Base-by-base conservation (phyloP, 2,113 vertebrate genomes). In the Chaetorhynchus papuensis region DNA sequence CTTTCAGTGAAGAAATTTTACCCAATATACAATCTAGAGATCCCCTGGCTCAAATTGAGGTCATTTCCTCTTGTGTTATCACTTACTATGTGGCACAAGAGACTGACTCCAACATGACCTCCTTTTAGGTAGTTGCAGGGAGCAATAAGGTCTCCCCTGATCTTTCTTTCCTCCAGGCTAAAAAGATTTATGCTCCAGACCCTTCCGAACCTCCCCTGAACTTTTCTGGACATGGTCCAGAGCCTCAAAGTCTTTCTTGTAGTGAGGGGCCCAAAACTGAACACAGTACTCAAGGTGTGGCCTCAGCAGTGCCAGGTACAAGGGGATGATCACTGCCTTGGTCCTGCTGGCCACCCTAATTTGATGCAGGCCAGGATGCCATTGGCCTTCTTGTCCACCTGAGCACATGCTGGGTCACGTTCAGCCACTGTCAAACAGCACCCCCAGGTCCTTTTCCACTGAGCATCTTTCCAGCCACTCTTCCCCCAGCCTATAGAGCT, bases 281-380 rank as follows among this genome's bases (percentile, higher is more conserved):
- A 9, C 37, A 30, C 28, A 30, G 13, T 15, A 28, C 9, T 35
- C 2, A 4, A 63, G 31, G 28, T 28, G 14, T 21, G 31, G 21
- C 33, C 28, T 18, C 59, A 65, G 28, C 17, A 59, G 17, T 39
- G 19, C 24, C 5, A 6, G 39, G n/a, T 23, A 19, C 11, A 53
- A 26, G 39, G 10, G 24, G 5, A 45, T 0, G 0, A 31, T 53
- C 17, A 17, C 9, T 24, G 20, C 14, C 16, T 26, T 72, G 11
- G 14, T 41, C 52, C 21, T 11, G 20, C 28, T 56, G 35, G 1
- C 20, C n/a, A 16, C 2, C 2, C 20, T 30, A 21, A 15, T 84
- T 16, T 52, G 16, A 45, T 47, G 37, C 15, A 71, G 37, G 11
- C 37, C 44, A 65, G 37, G 39, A 16, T 59, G 39, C 24, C 57